These are phyloP conservation scores for Hypsopygia costalis DNA, from an alignment of 2,888 invertebrate species.

Conservation along the genomic window DNA sequence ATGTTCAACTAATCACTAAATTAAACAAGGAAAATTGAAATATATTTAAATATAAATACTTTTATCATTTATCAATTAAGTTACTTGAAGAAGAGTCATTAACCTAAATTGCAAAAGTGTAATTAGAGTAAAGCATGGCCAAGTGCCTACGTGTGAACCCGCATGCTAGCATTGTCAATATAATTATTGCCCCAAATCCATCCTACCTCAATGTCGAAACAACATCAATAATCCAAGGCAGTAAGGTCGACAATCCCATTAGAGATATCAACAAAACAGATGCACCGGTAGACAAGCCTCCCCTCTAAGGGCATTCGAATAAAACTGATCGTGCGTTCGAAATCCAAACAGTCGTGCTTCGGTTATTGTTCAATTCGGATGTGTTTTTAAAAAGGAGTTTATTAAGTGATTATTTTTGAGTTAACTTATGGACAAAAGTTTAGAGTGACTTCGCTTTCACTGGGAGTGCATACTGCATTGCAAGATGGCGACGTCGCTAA, in stretches of 20 bases:
- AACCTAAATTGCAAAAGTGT: conserved; percentile 46
- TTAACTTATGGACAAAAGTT: conserved; percentile 14
- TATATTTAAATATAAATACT: conserved; percentile 25
- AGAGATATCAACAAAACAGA: conserved; percentile 3
- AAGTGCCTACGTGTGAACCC: conserved; percentile 42
- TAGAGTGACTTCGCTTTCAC: conserved; percentile 9
- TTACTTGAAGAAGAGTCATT: conserved; percentile 26
- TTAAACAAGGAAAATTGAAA: conserved; percentile 33
- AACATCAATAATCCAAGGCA: background rate
- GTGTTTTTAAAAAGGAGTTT: conserved; percentile 10
- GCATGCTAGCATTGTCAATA: conserved; percentile 25
- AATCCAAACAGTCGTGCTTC: conserved; percentile 46
- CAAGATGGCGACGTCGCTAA: conserved; percentile 70
- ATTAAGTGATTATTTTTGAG: conserved; percentile 8
- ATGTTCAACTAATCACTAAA: conserved; percentile 18
- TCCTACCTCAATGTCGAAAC: conserved; percentile 20
- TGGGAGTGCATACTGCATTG: too few relatives aligned
- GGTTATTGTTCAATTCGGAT: conserved; percentile 19
- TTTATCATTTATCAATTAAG: conserved; percentile 16
- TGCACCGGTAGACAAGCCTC: conserved; percentile 39
- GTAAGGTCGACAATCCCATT: conserved; percentile 18
- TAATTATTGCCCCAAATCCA: conserved; percentile 18
- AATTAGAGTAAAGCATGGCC: conserved; percentile 12
- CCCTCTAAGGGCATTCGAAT: conserved; percentile 34
- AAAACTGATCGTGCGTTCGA: conserved; percentile 52